Evolutionary conservation across 2,888 invertebrate species (phyloP).

Genomic region (Nymphalis c-album): DNA sequence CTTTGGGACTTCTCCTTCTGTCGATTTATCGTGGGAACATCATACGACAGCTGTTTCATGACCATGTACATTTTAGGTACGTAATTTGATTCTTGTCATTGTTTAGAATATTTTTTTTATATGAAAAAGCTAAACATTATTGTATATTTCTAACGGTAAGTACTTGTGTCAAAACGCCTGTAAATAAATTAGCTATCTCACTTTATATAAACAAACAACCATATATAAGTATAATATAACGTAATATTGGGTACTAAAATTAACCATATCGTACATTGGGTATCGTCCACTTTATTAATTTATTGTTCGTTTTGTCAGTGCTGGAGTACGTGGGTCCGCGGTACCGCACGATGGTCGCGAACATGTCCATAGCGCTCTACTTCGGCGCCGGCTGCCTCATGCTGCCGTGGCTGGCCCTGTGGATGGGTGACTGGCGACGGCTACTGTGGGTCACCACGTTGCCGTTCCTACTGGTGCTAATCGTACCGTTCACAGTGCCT

Average conservation of each 20-base stretch:
- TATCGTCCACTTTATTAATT: no score
- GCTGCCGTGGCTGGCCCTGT: slow-evolving; percentile 75
- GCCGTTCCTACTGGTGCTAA: slow-evolving; percentile 61
- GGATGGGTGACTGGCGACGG: slow-evolving; percentile 68
- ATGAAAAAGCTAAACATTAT: no score
- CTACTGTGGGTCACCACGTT: slow-evolving; percentile 67
- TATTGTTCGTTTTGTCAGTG: slow-evolving; percentile 47
- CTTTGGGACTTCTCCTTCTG: slow-evolving; percentile 89
- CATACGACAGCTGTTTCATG: slow-evolving; percentile 93
- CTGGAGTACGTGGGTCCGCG: slow-evolving; percentile 75
- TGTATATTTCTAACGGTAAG: no score
- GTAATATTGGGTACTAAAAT: no score
- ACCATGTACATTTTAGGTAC: slow-evolving; percentile 96
- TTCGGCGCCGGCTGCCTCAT: slow-evolving; percentile 71
- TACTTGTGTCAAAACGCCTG: no score
- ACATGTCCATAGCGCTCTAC: slow-evolving; percentile 76
- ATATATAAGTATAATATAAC: no score
- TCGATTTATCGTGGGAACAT: slow-evolving; percentile 91
- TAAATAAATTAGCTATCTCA: no score
- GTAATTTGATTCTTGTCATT: slow-evolving; percentile 31
- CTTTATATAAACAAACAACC: no score
- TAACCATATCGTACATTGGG: no score
- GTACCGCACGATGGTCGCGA: slow-evolving; percentile 76
- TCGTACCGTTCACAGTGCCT: slow-evolving; percentile 66
- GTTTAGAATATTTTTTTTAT: no score